Conservation (phyloP, 1,140 invertebrate genomes). For the Zelostemma sp. region DNA sequence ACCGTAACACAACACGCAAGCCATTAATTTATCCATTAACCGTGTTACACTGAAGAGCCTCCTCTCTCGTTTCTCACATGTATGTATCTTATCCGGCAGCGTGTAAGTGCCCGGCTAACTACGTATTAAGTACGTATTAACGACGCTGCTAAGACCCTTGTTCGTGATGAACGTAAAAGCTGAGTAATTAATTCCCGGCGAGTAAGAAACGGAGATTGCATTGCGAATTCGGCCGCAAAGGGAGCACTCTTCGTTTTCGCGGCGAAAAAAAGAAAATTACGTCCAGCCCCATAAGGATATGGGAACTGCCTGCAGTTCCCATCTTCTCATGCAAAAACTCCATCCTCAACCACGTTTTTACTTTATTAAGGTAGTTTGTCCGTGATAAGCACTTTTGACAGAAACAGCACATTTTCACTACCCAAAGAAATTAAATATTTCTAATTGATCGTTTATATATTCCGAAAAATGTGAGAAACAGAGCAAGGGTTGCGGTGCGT, state of each 20-base stretch:
- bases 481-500: background rate
- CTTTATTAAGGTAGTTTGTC: no score
- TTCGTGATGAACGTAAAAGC: conserved; percentile 44
- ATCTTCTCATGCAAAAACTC: no score
- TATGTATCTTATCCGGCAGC: conserved; percentile 2
- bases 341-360: no score
- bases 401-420: no score
- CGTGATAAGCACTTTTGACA: no score
- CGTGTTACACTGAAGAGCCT: conserved; percentile 38
- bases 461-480: background rate
- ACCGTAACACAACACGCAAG: conserved; percentile 49
- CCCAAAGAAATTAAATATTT: no score
- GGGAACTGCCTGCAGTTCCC: no score
- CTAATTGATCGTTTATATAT: no score
- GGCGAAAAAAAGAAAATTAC: no score
- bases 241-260: conserved; percentile 15
- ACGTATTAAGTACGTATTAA: conserved; percentile 52
- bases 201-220: conserved; percentile 55
- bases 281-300: no score
- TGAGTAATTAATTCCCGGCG: conserved; percentile 54
- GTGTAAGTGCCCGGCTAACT: conserved; percentile 36
- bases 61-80: conserved; percentile 32
- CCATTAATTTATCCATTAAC: conserved; percentile 57
- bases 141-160: conserved; percentile 33
- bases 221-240: conserved; percentile 48